These are phyloP conservation scores for Gastracanthus pulcherrimus DNA, from an alignment of 2,888 invertebrate species.

Conservation along the genomic window DNA sequence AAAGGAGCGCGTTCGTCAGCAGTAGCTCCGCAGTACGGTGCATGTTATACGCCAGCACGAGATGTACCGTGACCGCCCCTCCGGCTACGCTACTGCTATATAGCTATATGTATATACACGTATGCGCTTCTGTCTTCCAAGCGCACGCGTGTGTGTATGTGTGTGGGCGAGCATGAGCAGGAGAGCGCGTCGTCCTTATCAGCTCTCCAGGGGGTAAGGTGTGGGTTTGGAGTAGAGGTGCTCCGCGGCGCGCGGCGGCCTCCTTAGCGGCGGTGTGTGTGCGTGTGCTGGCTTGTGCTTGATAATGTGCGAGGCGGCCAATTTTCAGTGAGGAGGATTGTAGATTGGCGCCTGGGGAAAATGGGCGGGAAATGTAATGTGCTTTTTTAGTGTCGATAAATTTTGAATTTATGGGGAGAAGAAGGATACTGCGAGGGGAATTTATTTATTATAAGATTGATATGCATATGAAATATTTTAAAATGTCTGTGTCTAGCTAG, in stretches of 20 bases:
- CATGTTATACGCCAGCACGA: neutral
- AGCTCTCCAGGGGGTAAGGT: slow-evolving; percentile 34
- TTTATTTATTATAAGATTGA: too few species aligned
- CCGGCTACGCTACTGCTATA: neutral
- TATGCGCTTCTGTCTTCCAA: slow-evolving; percentile 2
- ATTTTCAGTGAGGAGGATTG: neutral
- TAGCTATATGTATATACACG: neutral
- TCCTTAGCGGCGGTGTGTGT: neutral
- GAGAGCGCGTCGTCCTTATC: slow-evolving; percentile 23
- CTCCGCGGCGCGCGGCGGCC: neutral
- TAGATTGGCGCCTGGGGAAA: too few species aligned
- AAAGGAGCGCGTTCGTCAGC: slow-evolving; percentile 69
- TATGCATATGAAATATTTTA: too few species aligned
- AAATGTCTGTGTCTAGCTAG: too few species aligned
- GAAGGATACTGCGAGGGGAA: too few species aligned
- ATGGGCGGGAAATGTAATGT: too few species aligned
- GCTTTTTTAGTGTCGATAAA: too few species aligned
- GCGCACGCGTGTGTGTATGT: slow-evolving; percentile 8
- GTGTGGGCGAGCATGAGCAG: neutral
- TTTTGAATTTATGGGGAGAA: too few species aligned
- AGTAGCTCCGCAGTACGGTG: slow-evolving; percentile 57
- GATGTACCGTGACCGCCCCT: slow-evolving; percentile 60
- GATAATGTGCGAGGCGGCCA: neutral
- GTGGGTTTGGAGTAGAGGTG: slow-evolving; percentile 28
- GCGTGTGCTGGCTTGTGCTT: too few species aligned